These are phyloP conservation scores for Sturnus vulgaris DNA, from an alignment of 2,113 vertebrate species.

Conservation along the genomic window DNA sequence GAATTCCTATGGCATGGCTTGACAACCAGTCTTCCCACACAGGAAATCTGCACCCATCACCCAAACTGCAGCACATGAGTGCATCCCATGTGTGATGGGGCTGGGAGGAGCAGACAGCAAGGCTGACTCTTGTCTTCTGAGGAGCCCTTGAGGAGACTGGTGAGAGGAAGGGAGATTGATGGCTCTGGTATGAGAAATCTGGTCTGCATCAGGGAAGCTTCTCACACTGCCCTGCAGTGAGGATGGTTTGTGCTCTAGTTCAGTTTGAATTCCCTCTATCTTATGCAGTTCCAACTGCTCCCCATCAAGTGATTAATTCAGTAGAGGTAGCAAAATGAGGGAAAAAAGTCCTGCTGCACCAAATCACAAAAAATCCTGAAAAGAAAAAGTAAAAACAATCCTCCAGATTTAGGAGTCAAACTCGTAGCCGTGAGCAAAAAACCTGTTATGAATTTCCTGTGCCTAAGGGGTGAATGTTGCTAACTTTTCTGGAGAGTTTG, in stretches of 20 bases:
- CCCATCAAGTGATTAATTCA: background rate
- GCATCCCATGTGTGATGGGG: background rate
- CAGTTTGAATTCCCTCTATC: background rate
- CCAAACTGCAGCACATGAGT: background rate
- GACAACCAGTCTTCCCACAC: background rate
- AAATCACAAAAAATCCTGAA: background rate
- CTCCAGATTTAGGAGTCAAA: background rate
- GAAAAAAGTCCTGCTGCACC: background rate
- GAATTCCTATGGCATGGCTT: background rate
- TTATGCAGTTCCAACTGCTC: background rate
- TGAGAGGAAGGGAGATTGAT: background rate
- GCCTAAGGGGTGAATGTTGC: background rate
- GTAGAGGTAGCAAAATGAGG: background rate
- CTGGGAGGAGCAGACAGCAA: background rate
- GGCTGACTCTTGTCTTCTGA: background rate
- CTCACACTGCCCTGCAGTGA: background rate
- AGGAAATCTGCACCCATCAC: background rate
- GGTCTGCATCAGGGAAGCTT: background rate
- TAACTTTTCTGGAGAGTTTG: background rate
- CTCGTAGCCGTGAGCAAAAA: background rate
- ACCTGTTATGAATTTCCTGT: background rate
- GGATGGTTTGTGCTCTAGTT: background rate
- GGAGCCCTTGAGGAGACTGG: background rate
- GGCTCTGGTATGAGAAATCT: background rate
- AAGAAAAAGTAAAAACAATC: background rate